These are phyloP conservation scores for Gambusia yucatana DNA, from an alignment of 2,797 vertebrate genomes.

Conservation along the genomic window DNA sequence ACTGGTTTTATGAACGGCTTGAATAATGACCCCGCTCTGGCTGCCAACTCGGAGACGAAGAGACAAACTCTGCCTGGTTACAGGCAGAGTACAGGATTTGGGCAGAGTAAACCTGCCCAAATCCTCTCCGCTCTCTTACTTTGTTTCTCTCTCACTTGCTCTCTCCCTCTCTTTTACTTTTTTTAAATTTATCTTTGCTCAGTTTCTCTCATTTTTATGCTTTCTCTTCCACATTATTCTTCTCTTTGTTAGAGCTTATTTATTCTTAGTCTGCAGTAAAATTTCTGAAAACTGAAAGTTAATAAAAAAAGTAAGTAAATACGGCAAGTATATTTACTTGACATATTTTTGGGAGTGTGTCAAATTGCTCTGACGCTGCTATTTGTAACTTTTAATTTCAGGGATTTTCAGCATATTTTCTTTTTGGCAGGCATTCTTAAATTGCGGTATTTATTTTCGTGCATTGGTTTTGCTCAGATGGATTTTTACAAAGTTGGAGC, in stretches of 20 bases:
- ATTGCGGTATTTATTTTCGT: conserved; percentile 49
- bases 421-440: conserved; percentile 41
- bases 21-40: conserved; percentile 77
- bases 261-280: conserved; percentile 19
- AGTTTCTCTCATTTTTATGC: conserved; percentile 11
- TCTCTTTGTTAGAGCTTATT: neutral
- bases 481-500: conserved; percentile 51
- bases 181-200: conserved; percentile 11
- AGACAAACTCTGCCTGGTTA: conserved; percentile 69
- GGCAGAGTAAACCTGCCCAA: conserved; percentile 41
- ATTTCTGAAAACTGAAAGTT: conserved; percentile 34
- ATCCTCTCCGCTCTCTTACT: conserved; percentile 34
- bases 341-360: conserved; percentile 42
- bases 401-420: conserved; percentile 28
- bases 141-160: conserved; percentile 7
- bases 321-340: conserved; percentile 35
- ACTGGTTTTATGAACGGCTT: conserved; percentile 73
- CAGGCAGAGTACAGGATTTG: conserved; percentile 25
- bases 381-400: conserved; percentile 38
- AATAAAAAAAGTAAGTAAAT: conserved; percentile 17
- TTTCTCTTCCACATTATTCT: neutral
- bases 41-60: conserved; percentile 68
- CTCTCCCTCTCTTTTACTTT: conserved; percentile 14
- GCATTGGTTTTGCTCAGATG: conserved; percentile 50
- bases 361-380: conserved; percentile 43